These are phyloP conservation scores for Tautogolabrus adspersus DNA, from an alignment of 2,113 vertebrate species.

Conservation along the genomic window DNA sequence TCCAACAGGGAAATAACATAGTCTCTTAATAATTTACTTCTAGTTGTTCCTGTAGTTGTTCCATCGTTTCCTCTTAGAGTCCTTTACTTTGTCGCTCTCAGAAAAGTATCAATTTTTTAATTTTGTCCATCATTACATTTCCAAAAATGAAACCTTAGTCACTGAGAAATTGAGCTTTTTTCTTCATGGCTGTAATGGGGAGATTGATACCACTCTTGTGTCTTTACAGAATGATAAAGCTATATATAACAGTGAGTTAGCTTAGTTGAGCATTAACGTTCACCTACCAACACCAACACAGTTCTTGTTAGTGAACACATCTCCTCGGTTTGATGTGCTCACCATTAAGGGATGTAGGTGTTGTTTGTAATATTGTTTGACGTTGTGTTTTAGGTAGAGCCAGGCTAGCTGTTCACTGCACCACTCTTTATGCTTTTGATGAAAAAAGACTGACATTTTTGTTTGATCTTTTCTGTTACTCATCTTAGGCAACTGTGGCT, in stretches of 20 bases:
- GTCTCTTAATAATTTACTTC: slow-evolving; percentile 19
- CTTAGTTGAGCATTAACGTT: not conserved
- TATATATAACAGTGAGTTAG: not conserved
- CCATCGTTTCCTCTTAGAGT: not conserved
- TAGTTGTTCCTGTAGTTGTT: slow-evolving; percentile 6
- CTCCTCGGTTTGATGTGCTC: too few species aligned
- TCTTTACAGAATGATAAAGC: not conserved
- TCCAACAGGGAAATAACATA: slow-evolving; percentile 1
- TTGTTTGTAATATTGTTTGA: too few species aligned
- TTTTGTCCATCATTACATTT: not conserved
- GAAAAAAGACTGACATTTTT: too few species aligned
- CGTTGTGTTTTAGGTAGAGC: too few species aligned
- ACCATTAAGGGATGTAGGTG: too few species aligned
- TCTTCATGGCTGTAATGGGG: not conserved
- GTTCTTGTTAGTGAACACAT: too few species aligned
- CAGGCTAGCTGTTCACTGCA: too few species aligned
- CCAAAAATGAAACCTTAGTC: too few species aligned
- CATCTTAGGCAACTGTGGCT: too few species aligned
- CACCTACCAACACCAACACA: too few species aligned
- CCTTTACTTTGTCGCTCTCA: not conserved
- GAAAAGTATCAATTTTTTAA: not conserved
- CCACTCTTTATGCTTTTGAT: too few species aligned
- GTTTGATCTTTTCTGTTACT: too few species aligned
- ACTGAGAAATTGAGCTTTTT: not conserved
- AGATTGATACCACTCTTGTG: not conserved